Conservation (phyloP, 2,113 vertebrate genomes). For the Sphyrna mokarran region DNA sequence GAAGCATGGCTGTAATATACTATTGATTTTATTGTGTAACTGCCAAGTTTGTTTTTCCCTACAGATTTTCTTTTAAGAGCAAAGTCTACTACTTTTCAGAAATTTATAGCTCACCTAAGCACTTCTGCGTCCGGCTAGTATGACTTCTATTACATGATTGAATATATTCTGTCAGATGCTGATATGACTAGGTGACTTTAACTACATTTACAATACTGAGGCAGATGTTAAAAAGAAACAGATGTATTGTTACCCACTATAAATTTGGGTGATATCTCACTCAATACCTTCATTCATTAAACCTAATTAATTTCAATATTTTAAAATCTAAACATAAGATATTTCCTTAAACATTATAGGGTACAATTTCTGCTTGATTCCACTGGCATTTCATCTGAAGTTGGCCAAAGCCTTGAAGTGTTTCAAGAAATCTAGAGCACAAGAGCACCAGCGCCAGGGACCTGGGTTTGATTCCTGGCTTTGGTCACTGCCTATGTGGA, state of each 20-base stretch:
- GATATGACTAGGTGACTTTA: background rate
- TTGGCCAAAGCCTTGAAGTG: background rate
- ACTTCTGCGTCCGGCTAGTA: background rate
- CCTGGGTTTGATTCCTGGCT: too few species aligned
- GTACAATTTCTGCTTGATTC: background rate
- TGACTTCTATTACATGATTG: background rate
- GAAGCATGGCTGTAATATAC: background rate
- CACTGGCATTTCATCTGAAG: background rate
- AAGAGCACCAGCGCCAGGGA: too few species aligned
- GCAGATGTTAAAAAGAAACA: background rate
- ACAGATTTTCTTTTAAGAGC: background rate
- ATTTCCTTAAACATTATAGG: background rate
- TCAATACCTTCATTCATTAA: background rate
- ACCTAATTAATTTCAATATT: background rate
- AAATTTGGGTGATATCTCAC: background rate
- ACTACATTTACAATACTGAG: background rate
- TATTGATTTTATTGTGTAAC: background rate
- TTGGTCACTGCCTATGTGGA: too few species aligned
- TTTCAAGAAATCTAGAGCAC: background rate
- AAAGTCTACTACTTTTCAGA: background rate
- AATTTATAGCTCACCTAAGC: conserved; percentile 14
- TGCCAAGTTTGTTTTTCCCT: background rate
- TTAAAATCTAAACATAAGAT: background rate
- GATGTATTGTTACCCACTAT: background rate
- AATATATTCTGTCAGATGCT: conserved; percentile 1